Conservation (phyloP, 2,888 invertebrate species). For the Ophion slaviceki region DNA sequence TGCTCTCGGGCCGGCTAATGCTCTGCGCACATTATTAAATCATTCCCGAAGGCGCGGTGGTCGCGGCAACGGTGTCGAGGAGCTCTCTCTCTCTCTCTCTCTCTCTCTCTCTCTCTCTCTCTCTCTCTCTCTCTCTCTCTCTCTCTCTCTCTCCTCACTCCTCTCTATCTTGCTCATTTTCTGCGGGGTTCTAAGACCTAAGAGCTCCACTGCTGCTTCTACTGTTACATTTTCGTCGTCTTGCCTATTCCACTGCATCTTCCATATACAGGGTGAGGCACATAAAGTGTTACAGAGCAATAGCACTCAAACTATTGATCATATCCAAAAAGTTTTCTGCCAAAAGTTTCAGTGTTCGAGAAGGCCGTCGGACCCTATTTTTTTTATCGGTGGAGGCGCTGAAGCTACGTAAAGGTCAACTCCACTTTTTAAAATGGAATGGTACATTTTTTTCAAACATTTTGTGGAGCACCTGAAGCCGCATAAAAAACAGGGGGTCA, state of each 20-base stretch:
- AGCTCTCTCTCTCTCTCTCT: slow-evolving; percentile 2
- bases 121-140: too few relatives aligned
- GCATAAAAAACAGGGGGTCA: too few relatives aligned
- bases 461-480: too few relatives aligned
- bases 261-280: not conserved
- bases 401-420: too few relatives aligned
- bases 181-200: slow-evolving; percentile 52
- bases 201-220: slow-evolving; percentile 40
- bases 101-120: slow-evolving; percentile 17
- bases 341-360: too few relatives aligned
- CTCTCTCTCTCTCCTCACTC: slow-evolving; percentile 9
- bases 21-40: slow-evolving; percentile 80
- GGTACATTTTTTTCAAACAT: too few relatives aligned
- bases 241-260: slow-evolving; percentile 34
- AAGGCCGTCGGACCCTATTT: too few relatives aligned
- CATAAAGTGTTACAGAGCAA: too few relatives aligned
- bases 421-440: too few relatives aligned
- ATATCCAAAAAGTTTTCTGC: too few relatives aligned
- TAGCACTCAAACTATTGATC: too few relatives aligned
- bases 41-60: slow-evolving; percentile 75
- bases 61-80: slow-evolving; percentile 44
- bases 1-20: slow-evolving; percentile 77
- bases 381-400: too few relatives aligned
- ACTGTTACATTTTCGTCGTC: slow-evolving; percentile 55
- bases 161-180: slow-evolving; percentile 3